Evolutionary conservation across 2,113 vertebrate species (phyloP).

Genomic region (Campylorhamphus procurvoides): DNA sequence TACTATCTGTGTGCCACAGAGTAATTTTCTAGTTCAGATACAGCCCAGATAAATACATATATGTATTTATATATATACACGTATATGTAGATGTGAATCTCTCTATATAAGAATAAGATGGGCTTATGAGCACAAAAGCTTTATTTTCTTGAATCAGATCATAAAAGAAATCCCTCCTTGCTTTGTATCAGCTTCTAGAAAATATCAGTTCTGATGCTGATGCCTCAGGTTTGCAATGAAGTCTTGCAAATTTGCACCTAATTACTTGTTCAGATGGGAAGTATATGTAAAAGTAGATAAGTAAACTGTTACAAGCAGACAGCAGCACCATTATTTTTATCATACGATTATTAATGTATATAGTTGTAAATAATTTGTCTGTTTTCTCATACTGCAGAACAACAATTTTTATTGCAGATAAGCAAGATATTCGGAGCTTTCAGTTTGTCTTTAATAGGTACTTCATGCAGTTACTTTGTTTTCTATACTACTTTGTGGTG

Average conservation of each 20-base stretch:
- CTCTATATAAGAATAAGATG: background rate
- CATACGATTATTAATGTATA: background rate
- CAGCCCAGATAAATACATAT: background rate
- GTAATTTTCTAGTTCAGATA: background rate
- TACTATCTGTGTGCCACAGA: background rate
- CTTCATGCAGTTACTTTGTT: background rate
- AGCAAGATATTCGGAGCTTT: background rate
- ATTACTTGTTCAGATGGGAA: background rate
- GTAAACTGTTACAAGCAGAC: background rate
- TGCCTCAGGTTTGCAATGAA: background rate
- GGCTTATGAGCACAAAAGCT: background rate
- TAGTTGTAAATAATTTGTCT: background rate
- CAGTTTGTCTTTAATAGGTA: background rate
- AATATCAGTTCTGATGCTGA: background rate
- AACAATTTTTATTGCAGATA: background rate
- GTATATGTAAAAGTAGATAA: background rate
- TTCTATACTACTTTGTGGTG: background rate
- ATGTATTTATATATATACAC: too few relatives aligned
- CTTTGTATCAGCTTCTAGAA: background rate
- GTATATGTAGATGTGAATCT: background rate
- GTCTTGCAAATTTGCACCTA: background rate
- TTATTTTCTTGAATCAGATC: background rate
- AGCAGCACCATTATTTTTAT: background rate
- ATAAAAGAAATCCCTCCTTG: background rate
- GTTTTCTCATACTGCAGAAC: background rate